A percentile compares a stretch with the other conserved stretches of the same genome.
These are phyloP conservation scores for Pelochelys cantorii DNA, from an alignment of 2,797 vertebrate genomes.

Conservation along the genomic window DNA sequence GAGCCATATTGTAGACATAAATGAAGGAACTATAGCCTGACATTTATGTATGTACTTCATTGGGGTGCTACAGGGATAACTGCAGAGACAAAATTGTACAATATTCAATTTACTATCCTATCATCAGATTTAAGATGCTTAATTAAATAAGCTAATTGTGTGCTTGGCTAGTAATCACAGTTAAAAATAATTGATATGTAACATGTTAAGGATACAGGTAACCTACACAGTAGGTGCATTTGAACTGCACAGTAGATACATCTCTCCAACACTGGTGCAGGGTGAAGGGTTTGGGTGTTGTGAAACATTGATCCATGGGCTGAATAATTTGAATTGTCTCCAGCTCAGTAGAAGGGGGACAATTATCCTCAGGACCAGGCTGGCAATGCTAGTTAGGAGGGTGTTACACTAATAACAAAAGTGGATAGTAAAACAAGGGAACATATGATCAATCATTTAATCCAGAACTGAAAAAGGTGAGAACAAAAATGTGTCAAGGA, in stretches of 20 bases:
- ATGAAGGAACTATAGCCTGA: not conserved
- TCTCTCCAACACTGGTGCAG: not conserved
- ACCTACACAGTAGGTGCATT: slow-evolving; percentile 53
- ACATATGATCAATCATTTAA: not conserved
- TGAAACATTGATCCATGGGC: not conserved
- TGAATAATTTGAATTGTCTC: not conserved
- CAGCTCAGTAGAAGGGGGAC: not conserved
- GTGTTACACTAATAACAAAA: not conserved
- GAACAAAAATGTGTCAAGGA: not conserved
- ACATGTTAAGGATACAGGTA: not conserved
- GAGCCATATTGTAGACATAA: not conserved
- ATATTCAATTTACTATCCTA: not conserved
- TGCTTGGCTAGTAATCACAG: slow-evolving; percentile 7
- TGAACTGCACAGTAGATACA: slow-evolving; percentile 21
- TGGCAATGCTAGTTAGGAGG: not conserved
- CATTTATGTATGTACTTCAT: not conserved
- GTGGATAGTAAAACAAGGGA: not conserved
- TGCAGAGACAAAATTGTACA: not conserved
- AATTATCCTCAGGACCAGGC: not conserved
- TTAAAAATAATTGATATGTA: not conserved
- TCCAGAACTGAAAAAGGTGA: not conserved
- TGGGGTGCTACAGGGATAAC: not conserved
- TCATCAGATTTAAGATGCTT: not conserved
- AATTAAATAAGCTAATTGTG: not conserved
- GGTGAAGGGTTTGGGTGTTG: not conserved